A percentile compares a stretch with the other conserved stretches of the same genome.
phyloP scores from a whole-genome alignment of 2,113 vertebrate genomes.

The Chaetops frenatus region DNA sequence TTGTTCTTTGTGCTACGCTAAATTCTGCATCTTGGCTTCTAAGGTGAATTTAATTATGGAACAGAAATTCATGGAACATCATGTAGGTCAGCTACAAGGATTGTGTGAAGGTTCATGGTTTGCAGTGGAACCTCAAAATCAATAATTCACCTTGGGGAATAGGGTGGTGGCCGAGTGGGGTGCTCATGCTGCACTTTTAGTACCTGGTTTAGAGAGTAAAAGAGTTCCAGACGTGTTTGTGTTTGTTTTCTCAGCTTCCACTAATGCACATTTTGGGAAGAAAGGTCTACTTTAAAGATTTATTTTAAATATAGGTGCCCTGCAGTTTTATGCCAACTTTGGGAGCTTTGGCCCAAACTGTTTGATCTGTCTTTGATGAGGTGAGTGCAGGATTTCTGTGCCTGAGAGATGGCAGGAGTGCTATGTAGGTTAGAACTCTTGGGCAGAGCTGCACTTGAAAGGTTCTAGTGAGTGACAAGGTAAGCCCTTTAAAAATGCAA shows the following conservation, averaged over 20 bases:
- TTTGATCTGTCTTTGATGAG: not conserved
- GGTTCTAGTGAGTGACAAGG: conserved; percentile 11
- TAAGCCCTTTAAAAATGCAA: conserved; percentile 15
- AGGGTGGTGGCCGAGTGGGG: not conserved
- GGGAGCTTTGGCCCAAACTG: not conserved
- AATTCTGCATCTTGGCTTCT: not conserved
- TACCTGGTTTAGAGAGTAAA: not conserved
- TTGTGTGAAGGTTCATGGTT: not conserved
- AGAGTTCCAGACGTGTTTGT: not conserved
- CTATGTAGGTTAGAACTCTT: conserved; percentile 36
- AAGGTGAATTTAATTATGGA: not conserved
- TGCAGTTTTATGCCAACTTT: not conserved
- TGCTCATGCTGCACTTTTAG: not conserved
- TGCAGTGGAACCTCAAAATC: not conserved
- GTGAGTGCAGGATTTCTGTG: not conserved
- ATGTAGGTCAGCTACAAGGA: not conserved
- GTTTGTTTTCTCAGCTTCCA: not conserved
- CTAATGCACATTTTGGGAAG: not conserved
- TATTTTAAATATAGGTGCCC: not conserved
- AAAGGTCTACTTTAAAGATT: not conserved
- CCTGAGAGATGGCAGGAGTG: not conserved
- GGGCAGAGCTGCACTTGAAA: not conserved
- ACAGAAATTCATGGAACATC: not conserved
- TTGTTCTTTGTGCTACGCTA: not conserved
- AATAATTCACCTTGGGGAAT: fast-evolving